A percentile compares a stretch with the other conserved stretches of the same genome.
These are phyloP conservation scores for Drosophila mayaguana DNA, from an alignment of 2,888 invertebrate species.

Conservation along the genomic window DNA sequence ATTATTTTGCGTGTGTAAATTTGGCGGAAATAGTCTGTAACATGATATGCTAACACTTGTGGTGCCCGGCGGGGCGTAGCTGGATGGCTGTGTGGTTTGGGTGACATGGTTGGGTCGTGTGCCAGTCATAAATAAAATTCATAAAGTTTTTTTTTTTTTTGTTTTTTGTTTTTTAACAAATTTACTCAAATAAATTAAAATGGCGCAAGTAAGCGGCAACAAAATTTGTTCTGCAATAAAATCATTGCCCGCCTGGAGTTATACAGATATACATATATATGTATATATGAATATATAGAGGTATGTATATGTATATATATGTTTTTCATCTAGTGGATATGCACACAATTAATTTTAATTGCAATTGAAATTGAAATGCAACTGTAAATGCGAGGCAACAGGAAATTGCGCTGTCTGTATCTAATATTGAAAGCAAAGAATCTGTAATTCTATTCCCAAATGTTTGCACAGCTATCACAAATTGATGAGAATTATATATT, in stretches of 20 bases:
- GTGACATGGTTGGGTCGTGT: constrained; percentile 32
- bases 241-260: constrained; percentile 21
- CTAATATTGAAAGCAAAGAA: constrained; percentile 53
- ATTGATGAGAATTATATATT: constrained; percentile 41
- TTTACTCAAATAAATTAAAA: constrained; percentile 82
- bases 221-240: constrained; percentile 30
- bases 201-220: constrained; percentile 61
- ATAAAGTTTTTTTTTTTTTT: constrained; percentile 39
- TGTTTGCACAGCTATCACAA: constrained; percentile 51
- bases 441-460: constrained; percentile 60
- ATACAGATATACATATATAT: not conserved
- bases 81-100: not conserved
- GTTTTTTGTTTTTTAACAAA: constrained; percentile 57
- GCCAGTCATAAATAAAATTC: constrained; percentile 74
- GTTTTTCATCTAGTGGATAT: constrained; percentile 39
- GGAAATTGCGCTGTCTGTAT: constrained; percentile 50
- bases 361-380: constrained; percentile 74
- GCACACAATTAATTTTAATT: constrained; percentile 78
- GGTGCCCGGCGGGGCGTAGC: constrained; percentile 40
- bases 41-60: constrained; percentile 81
- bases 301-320: constrained; percentile 20
- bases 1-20: constrained; percentile 81
- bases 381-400: constrained; percentile 58
- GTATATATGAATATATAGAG: not conserved
- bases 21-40: constrained; percentile 81